phyloP scores from a whole-genome alignment of 2,113 vertebrate species.

The Anoura caudifer region DNA sequence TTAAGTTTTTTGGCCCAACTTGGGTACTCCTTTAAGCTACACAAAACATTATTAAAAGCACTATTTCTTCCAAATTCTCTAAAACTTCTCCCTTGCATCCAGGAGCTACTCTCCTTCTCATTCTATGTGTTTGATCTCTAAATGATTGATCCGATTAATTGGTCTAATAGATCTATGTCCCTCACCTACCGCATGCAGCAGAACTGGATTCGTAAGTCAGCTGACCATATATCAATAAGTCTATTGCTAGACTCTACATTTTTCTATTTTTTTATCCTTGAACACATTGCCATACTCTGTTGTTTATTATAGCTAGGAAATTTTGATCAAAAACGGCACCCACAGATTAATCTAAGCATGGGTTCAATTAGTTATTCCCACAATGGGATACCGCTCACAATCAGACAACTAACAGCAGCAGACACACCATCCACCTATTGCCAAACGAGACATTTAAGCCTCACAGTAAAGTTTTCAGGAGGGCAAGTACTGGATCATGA shows the following conservation, averaged over 20 bases:
- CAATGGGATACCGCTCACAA: slow-evolving; percentile 47
- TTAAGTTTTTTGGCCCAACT: not conserved
- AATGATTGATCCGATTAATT: not conserved
- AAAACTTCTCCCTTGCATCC: not conserved
- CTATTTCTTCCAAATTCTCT: not conserved
- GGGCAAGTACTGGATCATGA: slow-evolving; percentile 40
- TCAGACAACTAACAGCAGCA: slow-evolving; percentile 53
- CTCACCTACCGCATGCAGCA: not conserved
- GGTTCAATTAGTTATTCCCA: slow-evolving; percentile 65
- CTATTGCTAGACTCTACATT: not conserved
- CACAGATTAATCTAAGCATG: slow-evolving; percentile 48
- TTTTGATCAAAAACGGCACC: slow-evolving; percentile 39
- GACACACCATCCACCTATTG: slow-evolving; percentile 46
- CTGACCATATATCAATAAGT: not conserved
- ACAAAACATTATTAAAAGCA: not conserved
- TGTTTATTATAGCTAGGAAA: not conserved
- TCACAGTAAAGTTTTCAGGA: slow-evolving; percentile 35
- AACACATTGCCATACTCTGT: not conserved
- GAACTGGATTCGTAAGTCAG: not conserved
- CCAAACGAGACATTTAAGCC: slow-evolving; percentile 60
- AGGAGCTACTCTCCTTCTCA: not conserved
- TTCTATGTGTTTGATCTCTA: not conserved
- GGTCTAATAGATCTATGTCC: not conserved
- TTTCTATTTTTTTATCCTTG: not conserved
- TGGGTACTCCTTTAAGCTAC: not conserved